Conservation (phyloP, 2,113 vertebrate genomes). For the Megaceryle torquata region DNA sequence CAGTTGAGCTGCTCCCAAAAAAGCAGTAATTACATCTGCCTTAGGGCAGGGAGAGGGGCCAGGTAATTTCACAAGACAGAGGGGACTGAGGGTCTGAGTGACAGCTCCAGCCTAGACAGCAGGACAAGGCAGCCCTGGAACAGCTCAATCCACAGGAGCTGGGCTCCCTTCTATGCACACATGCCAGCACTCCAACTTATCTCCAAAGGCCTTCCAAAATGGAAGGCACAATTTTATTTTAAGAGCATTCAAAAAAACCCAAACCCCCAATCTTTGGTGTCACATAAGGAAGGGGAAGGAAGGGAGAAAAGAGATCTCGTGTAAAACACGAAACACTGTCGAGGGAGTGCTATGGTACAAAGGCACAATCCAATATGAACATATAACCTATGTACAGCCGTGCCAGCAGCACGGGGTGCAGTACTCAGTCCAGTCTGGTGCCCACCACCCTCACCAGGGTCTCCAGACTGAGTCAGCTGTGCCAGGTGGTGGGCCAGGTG, state of each 20-base stretch:
- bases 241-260: constrained; percentile 20
- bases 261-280: constrained; percentile 58
- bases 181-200: constrained; percentile 19
- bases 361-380: constrained; percentile 97
- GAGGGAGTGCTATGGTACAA: constrained; percentile 86
- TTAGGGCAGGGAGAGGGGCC: background rate
- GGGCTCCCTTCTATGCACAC: background rate
- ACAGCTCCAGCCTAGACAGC: background rate
- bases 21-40: constrained; percentile 21
- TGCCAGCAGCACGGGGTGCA: constrained; percentile 43
- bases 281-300: background rate
- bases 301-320: constrained; percentile 68
- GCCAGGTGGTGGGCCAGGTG: constrained; percentile 68
- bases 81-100: background rate
- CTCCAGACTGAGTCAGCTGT: constrained; percentile 95
- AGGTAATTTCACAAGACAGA: background rate
- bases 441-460: constrained; percentile 84
- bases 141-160: background rate
- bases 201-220: constrained; percentile 56
- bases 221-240: constrained; percentile 50
- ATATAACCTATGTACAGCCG: constrained; percentile 74
- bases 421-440: constrained; percentile 32
- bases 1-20: background rate
- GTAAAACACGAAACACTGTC: constrained; percentile 87
- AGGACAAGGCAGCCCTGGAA: background rate